Evolutionary conservation across 2,888 invertebrate species (phyloP), one percentile per base, ranked within the genome.

Genomic region (Stictocephala bisonia): DNA sequence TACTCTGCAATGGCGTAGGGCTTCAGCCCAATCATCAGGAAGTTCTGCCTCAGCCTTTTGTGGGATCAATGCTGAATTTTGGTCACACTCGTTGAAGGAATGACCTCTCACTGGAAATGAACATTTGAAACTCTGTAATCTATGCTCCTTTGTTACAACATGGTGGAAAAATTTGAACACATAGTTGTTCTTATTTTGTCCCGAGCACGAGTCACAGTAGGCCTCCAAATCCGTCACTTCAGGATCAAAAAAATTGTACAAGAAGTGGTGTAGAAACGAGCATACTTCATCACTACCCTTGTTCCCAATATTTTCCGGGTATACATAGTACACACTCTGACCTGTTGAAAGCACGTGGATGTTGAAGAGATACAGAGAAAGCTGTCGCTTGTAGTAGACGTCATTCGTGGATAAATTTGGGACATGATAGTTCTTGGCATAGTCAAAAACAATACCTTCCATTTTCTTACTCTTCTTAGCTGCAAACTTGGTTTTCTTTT

Each of bases 71-170:
- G 24, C 72, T 18, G 58, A 64, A 51, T 50, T 72, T 22, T 58
- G 78, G 64, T 80, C 80, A 50, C 79, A 78, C 58, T 80, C 78
- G 18, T 78, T 24, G 71, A 79, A 79, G 13, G 77, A 79, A 31
- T 74, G 73, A 20, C 73, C 75, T 72, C 76, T 22, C 24, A 75
- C 53, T n/a, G 76, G 76, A 67, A 75, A 76, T 13, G 69, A 69
- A 18, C 73, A 60, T 72, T 53, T 64, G 22, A 77, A 15, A 56
- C 66, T 69, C n/a, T 73, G 29, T 9, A 75, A 50, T 27, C 51
- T 27, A 11, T 71, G 51, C 7, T 29, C 48, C 24, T 35, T 31
- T 27, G 72, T 50, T 27, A 76, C 76, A 3, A 75, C 15, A 60
- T 76, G 74, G 58, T 76, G 72, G 24, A 78, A 48, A 60, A 74